Percentiles rank a stretch among this genome's conserved stretches.
phyloP scores from a whole-genome alignment of 2,113 vertebrate species.

The Aythya baeri region DNA sequence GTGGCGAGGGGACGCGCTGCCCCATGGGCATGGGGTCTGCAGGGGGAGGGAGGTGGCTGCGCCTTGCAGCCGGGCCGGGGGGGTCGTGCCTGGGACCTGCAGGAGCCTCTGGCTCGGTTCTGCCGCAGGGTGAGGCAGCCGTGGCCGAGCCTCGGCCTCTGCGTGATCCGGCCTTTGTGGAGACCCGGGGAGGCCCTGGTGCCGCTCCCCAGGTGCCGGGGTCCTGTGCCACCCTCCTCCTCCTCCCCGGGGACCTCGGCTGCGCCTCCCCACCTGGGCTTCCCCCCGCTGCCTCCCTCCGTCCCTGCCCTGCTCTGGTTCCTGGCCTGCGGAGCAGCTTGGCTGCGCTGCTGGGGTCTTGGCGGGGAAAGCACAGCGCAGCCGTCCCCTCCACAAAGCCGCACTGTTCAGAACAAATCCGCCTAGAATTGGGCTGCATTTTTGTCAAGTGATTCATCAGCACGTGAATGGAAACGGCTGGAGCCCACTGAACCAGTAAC shows the following conservation, averaged over 20 bases:
- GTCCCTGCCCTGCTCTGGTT: not conserved
- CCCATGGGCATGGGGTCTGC: not conserved
- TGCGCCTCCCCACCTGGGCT: not conserved
- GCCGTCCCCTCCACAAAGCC: slow-evolving; percentile 80
- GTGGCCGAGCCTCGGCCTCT: no score
- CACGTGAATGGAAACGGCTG: slow-evolving; percentile 79
- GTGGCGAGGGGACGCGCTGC: not conserved
- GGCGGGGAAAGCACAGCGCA: slow-evolving; percentile 72
- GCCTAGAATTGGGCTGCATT: slow-evolving; percentile 75
- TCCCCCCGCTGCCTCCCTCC: not conserved
- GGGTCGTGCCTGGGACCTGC: not conserved
- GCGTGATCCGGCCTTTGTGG: no score
- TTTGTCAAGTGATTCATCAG: slow-evolving; percentile 84
- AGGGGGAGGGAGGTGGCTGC: no score
- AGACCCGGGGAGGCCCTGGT: not conserved
- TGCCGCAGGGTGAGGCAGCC: no score
- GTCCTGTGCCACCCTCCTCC: not conserved
- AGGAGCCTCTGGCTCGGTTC: no score
- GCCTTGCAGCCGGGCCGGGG: not conserved
- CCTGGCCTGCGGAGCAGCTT: slow-evolving; percentile 47
- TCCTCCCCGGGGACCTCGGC: not conserved
- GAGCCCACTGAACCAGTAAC: slow-evolving; percentile 63
- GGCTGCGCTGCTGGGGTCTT: slow-evolving; percentile 64
- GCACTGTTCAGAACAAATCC: slow-evolving; percentile 79
- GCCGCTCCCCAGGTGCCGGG: fast-evolving